Conservation (phyloP, 1,140 invertebrate genomes). For the Popillia japonica region DNA sequence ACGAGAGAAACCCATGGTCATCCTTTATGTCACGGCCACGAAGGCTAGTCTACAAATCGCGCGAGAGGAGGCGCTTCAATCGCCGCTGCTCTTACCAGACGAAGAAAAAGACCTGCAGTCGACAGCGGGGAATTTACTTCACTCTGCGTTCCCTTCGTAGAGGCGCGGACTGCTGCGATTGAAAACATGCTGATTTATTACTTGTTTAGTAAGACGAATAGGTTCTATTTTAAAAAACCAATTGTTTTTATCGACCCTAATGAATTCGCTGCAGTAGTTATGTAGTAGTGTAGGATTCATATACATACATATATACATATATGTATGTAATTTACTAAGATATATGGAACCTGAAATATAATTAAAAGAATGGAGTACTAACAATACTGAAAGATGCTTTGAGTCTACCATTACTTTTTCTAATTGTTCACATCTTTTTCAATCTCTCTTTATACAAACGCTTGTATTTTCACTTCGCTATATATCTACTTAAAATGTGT, state of each 20-base stretch:
- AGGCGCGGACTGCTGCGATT: slow-evolving; percentile 1
- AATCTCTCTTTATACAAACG: no score
- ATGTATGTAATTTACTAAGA: no score
- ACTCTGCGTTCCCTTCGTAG: neutral
- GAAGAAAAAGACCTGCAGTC: slow-evolving; percentile 25
- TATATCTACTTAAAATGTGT: no score
- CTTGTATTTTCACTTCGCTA: no score
- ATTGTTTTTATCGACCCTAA: slow-evolving; percentile 31
- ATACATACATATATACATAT: no score
- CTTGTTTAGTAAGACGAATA: slow-evolving; percentile 34
- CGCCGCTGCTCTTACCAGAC: neutral
- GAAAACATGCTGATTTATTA: slow-evolving; percentile 28
- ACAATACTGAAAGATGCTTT: no score
- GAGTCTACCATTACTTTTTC: no score
- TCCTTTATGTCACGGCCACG: slow-evolving; percentile 32
- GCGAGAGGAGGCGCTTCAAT: neutral
- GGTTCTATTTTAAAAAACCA: neutral
- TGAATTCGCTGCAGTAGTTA: neutral
- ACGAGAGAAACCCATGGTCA: neutral
- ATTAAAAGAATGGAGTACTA: no score
- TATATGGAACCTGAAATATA: no score
- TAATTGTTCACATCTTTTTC: no score
- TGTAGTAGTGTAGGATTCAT: no score
- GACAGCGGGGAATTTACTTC: slow-evolving; percentile 28
- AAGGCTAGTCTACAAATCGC: slow-evolving; percentile 12